phyloP scores from a whole-genome alignment of 2,113 vertebrate species.

The Haemorhous mexicanus region DNA sequence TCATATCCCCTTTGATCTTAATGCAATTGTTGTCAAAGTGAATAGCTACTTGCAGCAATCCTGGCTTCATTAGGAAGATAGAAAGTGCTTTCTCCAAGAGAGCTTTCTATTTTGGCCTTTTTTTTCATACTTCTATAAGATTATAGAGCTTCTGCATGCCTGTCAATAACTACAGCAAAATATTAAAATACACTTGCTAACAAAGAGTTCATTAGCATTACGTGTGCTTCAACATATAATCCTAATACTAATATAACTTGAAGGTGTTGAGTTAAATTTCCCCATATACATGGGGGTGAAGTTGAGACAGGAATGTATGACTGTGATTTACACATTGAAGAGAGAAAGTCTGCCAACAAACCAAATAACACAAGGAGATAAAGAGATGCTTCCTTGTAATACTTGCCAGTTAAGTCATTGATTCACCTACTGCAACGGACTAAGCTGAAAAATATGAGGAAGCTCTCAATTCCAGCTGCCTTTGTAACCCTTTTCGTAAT shows the following conservation, averaged over 20 bases:
- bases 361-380: neutral
- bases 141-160: neutral
- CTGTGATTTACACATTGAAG: neutral
- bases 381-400: neutral
- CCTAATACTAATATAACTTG: neutral
- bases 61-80: constrained; percentile 38
- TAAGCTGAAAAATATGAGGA: neutral
- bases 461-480: neutral
- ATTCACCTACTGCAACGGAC: accelerated
- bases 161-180: neutral
- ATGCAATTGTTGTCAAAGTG: constrained; percentile 48
- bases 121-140: neutral
- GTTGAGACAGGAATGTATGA: neutral
- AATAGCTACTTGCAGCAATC: constrained; percentile 3
- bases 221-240: neutral
- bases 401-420: neutral
- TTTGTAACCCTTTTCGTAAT: neutral
- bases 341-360: neutral
- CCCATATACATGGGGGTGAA: neutral
- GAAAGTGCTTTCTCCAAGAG: neutral
- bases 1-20: constrained; percentile 51
- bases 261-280: neutral
- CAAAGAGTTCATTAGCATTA: neutral
- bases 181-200: constrained; percentile 8
- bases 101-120: neutral